phyloP scores from a whole-genome alignment of 2,113 vertebrate species.

The Bolborhynchus lineola region DNA sequence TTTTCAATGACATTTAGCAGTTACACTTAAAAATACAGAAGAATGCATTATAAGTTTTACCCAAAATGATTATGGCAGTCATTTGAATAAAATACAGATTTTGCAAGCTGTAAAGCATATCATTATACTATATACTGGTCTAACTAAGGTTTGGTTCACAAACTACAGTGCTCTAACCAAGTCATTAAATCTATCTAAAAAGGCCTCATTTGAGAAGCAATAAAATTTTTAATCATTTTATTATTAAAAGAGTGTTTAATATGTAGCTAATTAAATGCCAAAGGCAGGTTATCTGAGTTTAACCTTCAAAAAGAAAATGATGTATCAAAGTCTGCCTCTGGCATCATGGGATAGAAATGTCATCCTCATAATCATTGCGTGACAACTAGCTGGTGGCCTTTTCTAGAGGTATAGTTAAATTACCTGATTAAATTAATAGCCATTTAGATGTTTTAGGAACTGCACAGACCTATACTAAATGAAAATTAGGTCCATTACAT shows the following conservation, averaged over 20 bases:
- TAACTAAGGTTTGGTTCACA: constrained; percentile 87
- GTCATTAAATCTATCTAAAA: constrained; percentile 98
- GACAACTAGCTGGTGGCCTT: constrained; percentile 95
- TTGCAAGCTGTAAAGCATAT: constrained; percentile 91
- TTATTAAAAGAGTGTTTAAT: constrained; percentile 99
- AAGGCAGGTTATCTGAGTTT: constrained; percentile 99
- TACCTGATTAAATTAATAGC: constrained; percentile 99
- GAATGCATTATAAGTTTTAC: constrained; percentile 83
- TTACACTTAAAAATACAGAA: constrained; percentile 83
- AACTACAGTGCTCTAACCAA: constrained; percentile 88
- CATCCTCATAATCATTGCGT: constrained; percentile 95
- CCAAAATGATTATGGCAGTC: constrained; percentile 89
- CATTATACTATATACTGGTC: constrained; percentile 87
- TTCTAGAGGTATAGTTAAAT: constrained; percentile 90
- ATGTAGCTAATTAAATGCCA: constrained; percentile 99
- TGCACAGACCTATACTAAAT: constrained; percentile 86
- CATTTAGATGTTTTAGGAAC: constrained; percentile 95
- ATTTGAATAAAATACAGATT: constrained; percentile 95
- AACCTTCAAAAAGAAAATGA: constrained; percentile 99
- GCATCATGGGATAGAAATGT: constrained; percentile 97
- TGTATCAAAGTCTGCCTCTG: constrained; percentile 97
- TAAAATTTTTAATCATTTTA: constrained; percentile 99
- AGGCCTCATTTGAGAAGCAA: constrained; percentile 99
- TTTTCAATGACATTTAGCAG: constrained; percentile 81
- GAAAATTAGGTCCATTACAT: constrained; percentile 86